Conservation (phyloP, 2,797 vertebrate species). For the Enteromius trimaculatus region DNA sequence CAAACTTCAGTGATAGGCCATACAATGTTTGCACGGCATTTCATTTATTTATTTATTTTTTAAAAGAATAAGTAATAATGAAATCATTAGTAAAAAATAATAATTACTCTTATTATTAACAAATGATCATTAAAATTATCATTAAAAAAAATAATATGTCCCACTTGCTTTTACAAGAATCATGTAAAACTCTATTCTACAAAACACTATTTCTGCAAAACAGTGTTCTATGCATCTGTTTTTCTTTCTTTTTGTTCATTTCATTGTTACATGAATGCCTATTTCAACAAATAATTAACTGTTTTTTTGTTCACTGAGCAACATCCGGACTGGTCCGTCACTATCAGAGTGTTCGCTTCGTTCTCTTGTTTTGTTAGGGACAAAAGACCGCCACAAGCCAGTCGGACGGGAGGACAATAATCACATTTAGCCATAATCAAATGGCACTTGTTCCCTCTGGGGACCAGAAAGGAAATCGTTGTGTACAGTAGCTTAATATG, state of each 20-base stretch:
- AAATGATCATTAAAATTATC: background rate
- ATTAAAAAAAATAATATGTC: background rate
- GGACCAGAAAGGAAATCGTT: conserved; percentile 47
- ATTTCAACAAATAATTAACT: conserved; percentile 62
- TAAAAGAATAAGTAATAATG: background rate
- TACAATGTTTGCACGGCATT: background rate
- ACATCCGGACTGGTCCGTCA: conserved; percentile 48
- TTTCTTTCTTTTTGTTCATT: conserved; percentile 24
- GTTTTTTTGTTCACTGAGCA: conserved; percentile 54
- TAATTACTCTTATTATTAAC: background rate
- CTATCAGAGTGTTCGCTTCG: conserved; percentile 51
- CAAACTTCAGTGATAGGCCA: background rate
- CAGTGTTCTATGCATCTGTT: conserved; percentile 21
- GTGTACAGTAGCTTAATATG: conserved; percentile 62
- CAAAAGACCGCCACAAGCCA: conserved; percentile 45
- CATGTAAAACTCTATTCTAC: background rate
- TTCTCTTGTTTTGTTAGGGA: conserved; percentile 45
- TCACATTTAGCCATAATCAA: conserved; percentile 62
- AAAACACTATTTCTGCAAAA: background rate
- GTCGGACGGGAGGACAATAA: conserved; percentile 49
- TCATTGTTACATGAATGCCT: conserved; percentile 54
- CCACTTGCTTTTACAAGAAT: background rate
- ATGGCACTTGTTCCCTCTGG: conserved; percentile 54
- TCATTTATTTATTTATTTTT: too few relatives aligned
- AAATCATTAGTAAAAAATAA: background rate